A percentile compares a stretch with the other conserved stretches of the same genome.
These are phyloP conservation scores for Diachrysia chrysitis DNA, from an alignment of 2,888 invertebrate species.

Conservation along the genomic window DNA sequence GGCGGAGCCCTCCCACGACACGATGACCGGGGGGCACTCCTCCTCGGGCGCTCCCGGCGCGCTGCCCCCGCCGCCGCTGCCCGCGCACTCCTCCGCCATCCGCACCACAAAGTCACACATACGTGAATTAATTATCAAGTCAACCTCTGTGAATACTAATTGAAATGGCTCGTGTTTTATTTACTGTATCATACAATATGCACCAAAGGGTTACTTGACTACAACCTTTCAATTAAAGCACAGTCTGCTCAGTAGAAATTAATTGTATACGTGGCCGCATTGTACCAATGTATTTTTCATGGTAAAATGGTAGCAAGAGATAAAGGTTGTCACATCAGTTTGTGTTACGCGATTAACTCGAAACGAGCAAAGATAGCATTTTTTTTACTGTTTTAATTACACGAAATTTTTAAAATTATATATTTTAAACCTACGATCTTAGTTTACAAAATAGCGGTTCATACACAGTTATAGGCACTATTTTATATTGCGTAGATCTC, in stretches of 20 bases:
- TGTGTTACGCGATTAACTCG: background rate
- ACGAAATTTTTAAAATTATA: too few species aligned
- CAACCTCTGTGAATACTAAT: conserved; percentile 67
- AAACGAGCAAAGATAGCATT: background rate
- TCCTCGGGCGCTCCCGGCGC: conserved; percentile 72
- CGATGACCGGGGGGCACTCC: conserved; percentile 89
- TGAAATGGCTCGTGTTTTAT: conserved; percentile 58
- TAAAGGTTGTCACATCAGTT: conserved; percentile 22
- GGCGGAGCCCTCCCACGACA: conserved; percentile 91
- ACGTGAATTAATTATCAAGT: conserved; percentile 73
- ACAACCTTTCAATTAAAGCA: conserved; percentile 27
- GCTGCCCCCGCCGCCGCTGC: conserved; percentile 56
- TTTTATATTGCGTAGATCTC: background rate
- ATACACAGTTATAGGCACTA: background rate
- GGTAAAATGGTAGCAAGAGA: conserved; percentile 17
- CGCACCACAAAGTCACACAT: conserved; percentile 74
- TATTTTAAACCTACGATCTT: too few species aligned
- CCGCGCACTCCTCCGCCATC: conserved; percentile 83
- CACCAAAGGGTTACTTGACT: conserved; percentile 24
- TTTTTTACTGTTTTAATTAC: background rate
- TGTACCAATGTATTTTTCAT: conserved; percentile 24
- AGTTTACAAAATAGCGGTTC: too few species aligned
- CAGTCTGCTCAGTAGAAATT: conserved; percentile 15
- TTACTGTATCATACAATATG: conserved; percentile 41
- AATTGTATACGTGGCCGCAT: conserved; percentile 23